Base-by-base conservation (phyloP, 2,888 invertebrate species). In the Creontiades dilutus region DNA sequence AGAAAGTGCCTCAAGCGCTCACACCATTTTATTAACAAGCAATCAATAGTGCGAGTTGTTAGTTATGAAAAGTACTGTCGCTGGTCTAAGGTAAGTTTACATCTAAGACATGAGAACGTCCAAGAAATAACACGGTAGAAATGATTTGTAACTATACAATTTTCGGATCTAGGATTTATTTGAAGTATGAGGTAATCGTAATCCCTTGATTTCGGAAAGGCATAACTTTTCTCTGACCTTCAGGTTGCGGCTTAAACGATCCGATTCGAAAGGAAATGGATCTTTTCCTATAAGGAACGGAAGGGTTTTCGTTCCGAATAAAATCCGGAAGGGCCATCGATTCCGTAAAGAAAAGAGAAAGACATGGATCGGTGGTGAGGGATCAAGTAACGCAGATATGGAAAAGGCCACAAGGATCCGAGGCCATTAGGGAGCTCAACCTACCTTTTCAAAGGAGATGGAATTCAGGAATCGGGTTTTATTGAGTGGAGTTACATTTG, bases 381-480 rank as follows among this genome's bases (percentile, higher is more conserved):
- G 52, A 52, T 48, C 52, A 82, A 48, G 82, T 85, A 37, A 37
- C 27, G 76, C 28, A 86, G 86, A 86, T 86, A 86, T 86, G 86
- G 86, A 86, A 86, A 86, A 86, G 78, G 78, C 78, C 78, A 47
- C 78, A 78, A 78, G 86, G 76, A 86, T 46, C 86, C 46, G 47
- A 76, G 75, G 75, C 86, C 86, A 86, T 86, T 86, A 86, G 76
- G 19, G 86, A 16, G 57, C 37, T 47, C 37, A 57, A 61, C 61
- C 85, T 57, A 16, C 48, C 86, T 86, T 86, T 86, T 86, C 86
- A 86, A 86, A 75, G 75, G 86, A 86, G 86, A 86, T 76, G 86
- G 86, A 86, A 86, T 86, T 86, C 86, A 86, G 86, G 76, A 86
- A 86, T 86, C 86, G 86, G 75, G 86, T 68, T 86, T 86, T 86